Conservation (phyloP, 2,113 vertebrate genomes). For the Daboia siamensis region DNA sequence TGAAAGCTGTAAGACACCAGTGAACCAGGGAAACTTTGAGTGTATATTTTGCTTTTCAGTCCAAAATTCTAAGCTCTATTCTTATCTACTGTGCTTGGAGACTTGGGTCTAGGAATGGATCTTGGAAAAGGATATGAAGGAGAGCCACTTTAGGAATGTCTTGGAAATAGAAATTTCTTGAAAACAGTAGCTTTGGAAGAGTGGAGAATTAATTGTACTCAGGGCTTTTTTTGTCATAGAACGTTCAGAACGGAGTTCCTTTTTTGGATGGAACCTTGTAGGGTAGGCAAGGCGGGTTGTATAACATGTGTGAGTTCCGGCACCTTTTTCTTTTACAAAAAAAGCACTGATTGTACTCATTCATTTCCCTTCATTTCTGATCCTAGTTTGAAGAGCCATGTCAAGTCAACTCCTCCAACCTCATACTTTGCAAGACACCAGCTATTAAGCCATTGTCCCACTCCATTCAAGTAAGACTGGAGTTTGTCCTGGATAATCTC, state of each 20-base stretch:
- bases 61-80: not conserved
- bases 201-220: not conserved
- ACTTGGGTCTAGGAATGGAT: not conserved
- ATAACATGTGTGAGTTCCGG: too few species aligned
- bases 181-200: not conserved
- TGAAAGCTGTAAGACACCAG: too few species aligned
- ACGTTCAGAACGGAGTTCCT: too few species aligned
- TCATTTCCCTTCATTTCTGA: slow-evolving; percentile 18
- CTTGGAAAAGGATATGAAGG: not conserved
- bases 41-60: too few species aligned
- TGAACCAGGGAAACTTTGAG: too few species aligned
- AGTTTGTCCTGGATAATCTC: slow-evolving; percentile 91
- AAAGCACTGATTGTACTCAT: not conserved
- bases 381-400: slow-evolving; percentile 84
- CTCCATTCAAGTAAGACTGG: slow-evolving; percentile 72
- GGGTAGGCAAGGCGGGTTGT: too few species aligned
- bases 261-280: too few species aligned
- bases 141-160: not conserved
- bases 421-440: slow-evolving; percentile 86
- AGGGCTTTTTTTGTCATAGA: too few species aligned
- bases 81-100: too few species aligned
- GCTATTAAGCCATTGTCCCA: slow-evolving; percentile 72
- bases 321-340: too few species aligned
- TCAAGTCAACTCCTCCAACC: slow-evolving; percentile 82
- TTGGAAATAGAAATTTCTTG: not conserved